Evolutionary conservation across 1,140 invertebrate genomes (phyloP), one percentile per base, ranked within the genome.

Genomic region (Drosophila tristis): DNA sequence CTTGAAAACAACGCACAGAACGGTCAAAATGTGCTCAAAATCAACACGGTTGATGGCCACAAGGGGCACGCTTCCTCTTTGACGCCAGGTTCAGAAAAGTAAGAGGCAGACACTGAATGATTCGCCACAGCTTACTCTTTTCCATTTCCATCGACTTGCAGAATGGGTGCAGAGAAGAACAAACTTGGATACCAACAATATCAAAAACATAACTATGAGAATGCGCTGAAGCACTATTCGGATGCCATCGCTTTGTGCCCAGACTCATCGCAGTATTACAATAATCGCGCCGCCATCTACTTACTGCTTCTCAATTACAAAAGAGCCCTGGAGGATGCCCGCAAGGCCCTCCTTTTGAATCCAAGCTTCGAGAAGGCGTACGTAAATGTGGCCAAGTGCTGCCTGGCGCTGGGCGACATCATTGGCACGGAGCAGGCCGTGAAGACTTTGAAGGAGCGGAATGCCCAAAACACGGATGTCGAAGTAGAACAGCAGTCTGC

Each of bases 241-340:
- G 95, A 98, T 93, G 97, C 97, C 50, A 98, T 99, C 73, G 95
- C 94, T 58, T 71, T 96, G 58, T 96, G 95, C 90, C 96, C 96
- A 39, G 93, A 96, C 29, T 94, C 94, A 93, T 94, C 97, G 50
- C 93, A 95, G 9, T 98, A 97, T 90, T 98, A 98, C 93, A 96
- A 96, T 57, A 99, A 99, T 92, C 94, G 98, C 80, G 94, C 97
- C 47, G 98, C 98, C 26, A 98, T 97, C 92, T 96, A 96, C 85
- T 97, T 99, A 94, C 99, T 98, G 98, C 90, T 98, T 54, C 94
- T 95, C 58, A 95, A 96, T 79, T 98, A 96, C 90, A 94, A 94
- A 79, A 95, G 96, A 72, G 98, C 97, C 15, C 90, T 98, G 13
- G 94, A 95, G 71, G 98, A 99, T 94, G 96, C 97, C 20, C 94